Evolutionary conservation across 1,140 invertebrate species (phyloP).

Genomic region (Panagrolaimus sp.): DNA sequence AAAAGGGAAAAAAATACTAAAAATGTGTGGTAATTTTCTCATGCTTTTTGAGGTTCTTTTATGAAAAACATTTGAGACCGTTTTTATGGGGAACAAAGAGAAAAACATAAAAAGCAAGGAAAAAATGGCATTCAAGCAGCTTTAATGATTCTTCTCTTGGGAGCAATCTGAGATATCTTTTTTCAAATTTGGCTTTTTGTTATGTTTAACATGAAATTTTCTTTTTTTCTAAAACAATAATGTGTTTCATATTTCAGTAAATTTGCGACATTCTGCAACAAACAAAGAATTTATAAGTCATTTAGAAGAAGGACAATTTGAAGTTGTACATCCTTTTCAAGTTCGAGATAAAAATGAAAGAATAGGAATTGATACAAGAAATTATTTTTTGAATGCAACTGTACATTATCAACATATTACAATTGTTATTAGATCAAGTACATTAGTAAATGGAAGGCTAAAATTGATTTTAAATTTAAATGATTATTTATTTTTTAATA

Average conservation of each 20-base stretch:
- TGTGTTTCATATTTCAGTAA: slow-evolving; percentile 32
- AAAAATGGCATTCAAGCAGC: too few species aligned
- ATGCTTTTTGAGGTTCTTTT: too few species aligned
- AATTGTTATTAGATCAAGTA: slow-evolving; percentile 47
- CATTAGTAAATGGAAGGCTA: slow-evolving; percentile 32
- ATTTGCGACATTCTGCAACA: slow-evolving; percentile 48
- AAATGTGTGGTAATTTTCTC: too few species aligned
- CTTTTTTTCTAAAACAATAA: too few species aligned
- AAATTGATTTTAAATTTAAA: slow-evolving; percentile 54
- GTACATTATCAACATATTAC: slow-evolving; percentile 54
- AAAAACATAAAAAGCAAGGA: too few species aligned
- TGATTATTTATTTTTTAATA: slow-evolving; percentile 51
- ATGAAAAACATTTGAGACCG: too few species aligned
- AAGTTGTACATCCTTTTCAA: slow-evolving; percentile 59
- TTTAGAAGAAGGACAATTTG: slow-evolving; percentile 43
- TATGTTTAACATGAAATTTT: too few species aligned
- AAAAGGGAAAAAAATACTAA: too few species aligned
- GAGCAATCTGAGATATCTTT: too few species aligned
- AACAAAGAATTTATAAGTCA: slow-evolving; percentile 57
- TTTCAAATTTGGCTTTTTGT: too few species aligned
- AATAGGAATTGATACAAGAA: slow-evolving; percentile 58
- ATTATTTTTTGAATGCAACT: slow-evolving; percentile 56
- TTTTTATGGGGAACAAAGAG: too few species aligned
- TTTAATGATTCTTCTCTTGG: too few species aligned
- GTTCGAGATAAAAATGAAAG: slow-evolving; percentile 58